A percentile compares a stretch with the other conserved stretches of the same genome.
Conservation (phyloP, 2,888 invertebrate species). For the Liopterus haemorrhoidalis region DNA sequence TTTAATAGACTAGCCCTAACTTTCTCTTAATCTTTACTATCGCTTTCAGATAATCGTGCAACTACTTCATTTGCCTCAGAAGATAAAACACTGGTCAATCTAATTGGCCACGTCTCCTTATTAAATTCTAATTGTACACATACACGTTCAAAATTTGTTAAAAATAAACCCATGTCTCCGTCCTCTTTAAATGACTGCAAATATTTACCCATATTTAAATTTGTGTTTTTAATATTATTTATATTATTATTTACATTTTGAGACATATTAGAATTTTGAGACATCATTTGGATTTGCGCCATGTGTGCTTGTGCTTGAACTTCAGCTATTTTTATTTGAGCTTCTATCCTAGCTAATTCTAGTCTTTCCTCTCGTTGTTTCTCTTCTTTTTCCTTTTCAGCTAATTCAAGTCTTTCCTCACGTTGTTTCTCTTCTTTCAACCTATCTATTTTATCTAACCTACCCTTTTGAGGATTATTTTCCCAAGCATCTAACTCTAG, state of each 20-base stretch:
- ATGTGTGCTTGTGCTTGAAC: constrained; percentile 7
- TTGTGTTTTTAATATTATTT: not conserved
- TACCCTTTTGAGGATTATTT: constrained; percentile 4
- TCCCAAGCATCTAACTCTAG: not conserved
- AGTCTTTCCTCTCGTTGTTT: constrained; percentile 1
- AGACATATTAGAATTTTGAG: not conserved
- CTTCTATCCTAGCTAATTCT: constrained; percentile 5
- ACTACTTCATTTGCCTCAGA: constrained; percentile 2
- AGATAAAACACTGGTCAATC: constrained; percentile 4
- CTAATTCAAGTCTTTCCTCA: not conserved
- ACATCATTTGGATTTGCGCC: too few species aligned
- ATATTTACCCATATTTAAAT: constrained; percentile 6
- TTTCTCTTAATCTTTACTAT: constrained; percentile 5
- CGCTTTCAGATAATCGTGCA: not conserved
- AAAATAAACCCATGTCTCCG: constrained; percentile 7
- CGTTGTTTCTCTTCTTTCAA: not conserved
- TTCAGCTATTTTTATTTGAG: not conserved
- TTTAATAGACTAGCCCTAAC: constrained; percentile 1
- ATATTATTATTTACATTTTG: not conserved
- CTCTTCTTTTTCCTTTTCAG: too few species aligned
- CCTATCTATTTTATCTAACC: constrained; percentile 1
- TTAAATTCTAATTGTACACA: constrained; percentile 5
- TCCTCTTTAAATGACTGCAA: constrained; percentile 2
- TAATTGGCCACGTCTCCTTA: not conserved
- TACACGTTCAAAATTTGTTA: constrained; percentile 8